Evolutionary conservation across 2,113 vertebrate species (phyloP).

Genomic region (Empidonax alnorum): DNA sequence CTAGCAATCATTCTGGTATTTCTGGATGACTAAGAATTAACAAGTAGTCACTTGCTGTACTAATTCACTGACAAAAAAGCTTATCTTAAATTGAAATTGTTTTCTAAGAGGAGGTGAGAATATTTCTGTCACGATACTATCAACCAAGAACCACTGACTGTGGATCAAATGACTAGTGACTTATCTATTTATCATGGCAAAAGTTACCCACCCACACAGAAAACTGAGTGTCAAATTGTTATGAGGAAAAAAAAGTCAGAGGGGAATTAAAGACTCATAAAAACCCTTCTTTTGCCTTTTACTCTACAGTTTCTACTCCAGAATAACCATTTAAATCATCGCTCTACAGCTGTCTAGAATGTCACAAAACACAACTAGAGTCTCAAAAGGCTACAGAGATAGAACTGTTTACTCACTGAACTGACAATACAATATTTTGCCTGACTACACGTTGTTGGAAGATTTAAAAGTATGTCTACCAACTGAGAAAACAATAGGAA

Average conservation of each 20-base stretch:
- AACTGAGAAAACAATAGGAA: not conserved
- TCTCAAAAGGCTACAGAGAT: not conserved
- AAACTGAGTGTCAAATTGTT: not conserved
- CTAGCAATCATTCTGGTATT: not conserved
- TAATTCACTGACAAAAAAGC: not conserved
- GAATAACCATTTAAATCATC: not conserved
- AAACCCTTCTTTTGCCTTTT: not conserved
- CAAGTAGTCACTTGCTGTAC: not conserved
- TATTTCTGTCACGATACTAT: not conserved
- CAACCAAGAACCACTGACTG: not conserved
- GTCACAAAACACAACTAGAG: not conserved
- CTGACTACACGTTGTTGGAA: not conserved
- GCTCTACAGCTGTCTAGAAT: not conserved
- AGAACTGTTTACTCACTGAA: not conserved
- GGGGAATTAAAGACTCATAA: not conserved
- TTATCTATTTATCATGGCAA: not conserved
- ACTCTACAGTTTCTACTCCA: not conserved
- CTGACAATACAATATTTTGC: not conserved
- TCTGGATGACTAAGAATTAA: slow-evolving; percentile 2
- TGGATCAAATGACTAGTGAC: not conserved
- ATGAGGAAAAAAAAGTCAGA: not conserved
- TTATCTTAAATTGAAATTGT: not conserved
- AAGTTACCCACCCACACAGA: not conserved
- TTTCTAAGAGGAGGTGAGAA: not conserved
- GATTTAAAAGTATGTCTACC: not conserved